Evolutionary conservation across 1,140 invertebrate species (phyloP), one percentile per base, ranked within the genome.

Genomic region (Zaprionus camerounensis): DNA sequence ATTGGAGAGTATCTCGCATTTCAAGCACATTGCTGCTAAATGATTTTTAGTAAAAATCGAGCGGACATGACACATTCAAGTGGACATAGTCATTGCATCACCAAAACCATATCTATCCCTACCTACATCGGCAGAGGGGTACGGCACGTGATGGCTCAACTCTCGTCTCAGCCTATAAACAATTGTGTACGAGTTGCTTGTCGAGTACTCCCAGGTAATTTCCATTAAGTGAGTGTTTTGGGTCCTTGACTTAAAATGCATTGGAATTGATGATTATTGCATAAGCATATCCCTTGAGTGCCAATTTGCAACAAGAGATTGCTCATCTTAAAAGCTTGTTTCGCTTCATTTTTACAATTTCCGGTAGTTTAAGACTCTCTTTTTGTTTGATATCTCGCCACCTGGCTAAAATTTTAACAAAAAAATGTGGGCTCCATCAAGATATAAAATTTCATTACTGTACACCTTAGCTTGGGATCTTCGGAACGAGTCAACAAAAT

Each of bases 31-130:
- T 78, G 84, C 74, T 70, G 84, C 84, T 87, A 87, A 87, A 87
- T 87, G 85, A 87, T 87, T 90, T 87, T 90, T 88, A 90, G 84
- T 85, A 87, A 90, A 90, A 90, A 85, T 90, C 85, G 79, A 85
- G 86, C 76, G 81, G 81, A 90, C 85, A 84, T 88, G 85, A 88
- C 85, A 87, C 85, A 91, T 76, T 91, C 85, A 90, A 90, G 85
- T 88, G 78, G 69, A 51, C 46, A 51, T 13, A 0, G 41, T n/a
- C 46, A 51, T 22, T 51, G 20, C 46, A 51, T 51, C n/a, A 24
- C 63, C 51, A 44, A 38, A 51, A 24, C 49, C 46, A 38, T 28
- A 34, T n/a, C 31, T 28, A 55, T 12, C 55, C 15, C 13, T 36
- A 24, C 34, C 7, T 36, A 24, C 11, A 20, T 36, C 13, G 12